Evolutionary conservation across 2,888 invertebrate species (phyloP).

Genomic region (Cepaea hortensis): DNA sequence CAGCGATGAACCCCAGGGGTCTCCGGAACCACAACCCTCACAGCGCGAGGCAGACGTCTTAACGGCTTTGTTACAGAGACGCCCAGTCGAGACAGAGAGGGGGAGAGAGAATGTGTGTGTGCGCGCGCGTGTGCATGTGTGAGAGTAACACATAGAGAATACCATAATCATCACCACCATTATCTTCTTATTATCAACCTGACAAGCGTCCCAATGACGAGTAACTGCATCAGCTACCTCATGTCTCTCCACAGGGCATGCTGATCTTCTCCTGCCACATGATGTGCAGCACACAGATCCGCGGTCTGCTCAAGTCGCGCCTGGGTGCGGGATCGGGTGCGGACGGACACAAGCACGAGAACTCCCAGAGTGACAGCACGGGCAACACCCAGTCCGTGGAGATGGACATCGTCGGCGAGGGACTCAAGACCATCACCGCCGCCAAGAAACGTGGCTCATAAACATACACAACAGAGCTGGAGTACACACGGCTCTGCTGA

Average conservation of each 20-base stretch:
- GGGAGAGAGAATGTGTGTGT: too few species aligned
- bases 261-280: slow-evolving; percentile 52
- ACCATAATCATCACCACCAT: not conserved
- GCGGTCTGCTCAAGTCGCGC: slow-evolving; percentile 46
- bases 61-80: too few species aligned
- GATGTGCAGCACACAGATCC: slow-evolving; percentile 53
- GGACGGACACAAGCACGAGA: slow-evolving; percentile 17
- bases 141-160: too few species aligned
- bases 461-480: too few species aligned
- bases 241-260: slow-evolving; percentile 45
- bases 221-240: not conserved
- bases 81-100: too few species aligned
- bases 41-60: too few species aligned
- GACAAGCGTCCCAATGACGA: not conserved
- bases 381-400: slow-evolving; percentile 48
- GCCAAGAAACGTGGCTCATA: slow-evolving; percentile 21
- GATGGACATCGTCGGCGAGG: slow-evolving; percentile 48
- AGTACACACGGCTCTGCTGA: too few species aligned
- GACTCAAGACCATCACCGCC: slow-evolving; percentile 28
- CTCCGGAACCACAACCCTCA: too few species aligned
- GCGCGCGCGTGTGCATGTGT: too few species aligned
- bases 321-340: slow-evolving; percentile 16
- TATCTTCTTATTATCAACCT: not conserved
- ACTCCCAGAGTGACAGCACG: slow-evolving; percentile 48
- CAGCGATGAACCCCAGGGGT: too few species aligned